These are phyloP conservation scores for Tauraco erythrolophus DNA, from an alignment of 2,113 vertebrate species.

Conservation along the genomic window DNA sequence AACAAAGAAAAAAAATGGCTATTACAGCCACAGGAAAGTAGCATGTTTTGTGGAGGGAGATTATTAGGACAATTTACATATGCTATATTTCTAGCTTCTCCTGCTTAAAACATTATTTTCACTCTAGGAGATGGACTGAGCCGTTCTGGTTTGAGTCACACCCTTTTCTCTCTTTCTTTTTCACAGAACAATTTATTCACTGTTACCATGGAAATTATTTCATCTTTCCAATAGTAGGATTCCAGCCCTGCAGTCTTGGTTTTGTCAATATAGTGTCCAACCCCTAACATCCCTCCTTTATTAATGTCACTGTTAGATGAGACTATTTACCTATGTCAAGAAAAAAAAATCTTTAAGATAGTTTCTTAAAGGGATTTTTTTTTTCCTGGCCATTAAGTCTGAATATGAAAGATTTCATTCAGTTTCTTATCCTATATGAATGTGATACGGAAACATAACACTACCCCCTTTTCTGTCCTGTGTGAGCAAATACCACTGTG, in stretches of 20 bases:
- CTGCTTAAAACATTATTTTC: neutral
- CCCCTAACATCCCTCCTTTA: neutral
- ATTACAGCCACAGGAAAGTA: neutral
- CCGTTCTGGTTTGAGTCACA: slow-evolving; percentile 18
- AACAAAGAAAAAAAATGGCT: neutral
- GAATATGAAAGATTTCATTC: neutral
- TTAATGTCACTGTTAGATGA: neutral
- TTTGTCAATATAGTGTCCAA: slow-evolving; percentile 1
- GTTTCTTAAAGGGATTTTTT: neutral
- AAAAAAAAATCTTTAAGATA: neutral
- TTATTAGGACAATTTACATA: neutral
- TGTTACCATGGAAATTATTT: slow-evolving; percentile 67
- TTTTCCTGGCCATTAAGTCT: neutral
- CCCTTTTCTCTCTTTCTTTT: neutral
- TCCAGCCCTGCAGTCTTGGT: neutral
- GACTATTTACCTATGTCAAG: neutral
- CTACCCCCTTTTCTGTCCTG: neutral
- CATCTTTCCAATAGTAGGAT: slow-evolving; percentile 7
- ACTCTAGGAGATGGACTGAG: neutral
- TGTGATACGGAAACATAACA: neutral
- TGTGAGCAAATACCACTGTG: neutral
- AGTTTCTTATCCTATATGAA: neutral
- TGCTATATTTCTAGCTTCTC: neutral
- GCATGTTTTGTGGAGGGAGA: neutral
- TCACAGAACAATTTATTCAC: slow-evolving; percentile 25